Conservation (phyloP, 2,888 invertebrate species). For the Malthinus flaveolus region DNA sequence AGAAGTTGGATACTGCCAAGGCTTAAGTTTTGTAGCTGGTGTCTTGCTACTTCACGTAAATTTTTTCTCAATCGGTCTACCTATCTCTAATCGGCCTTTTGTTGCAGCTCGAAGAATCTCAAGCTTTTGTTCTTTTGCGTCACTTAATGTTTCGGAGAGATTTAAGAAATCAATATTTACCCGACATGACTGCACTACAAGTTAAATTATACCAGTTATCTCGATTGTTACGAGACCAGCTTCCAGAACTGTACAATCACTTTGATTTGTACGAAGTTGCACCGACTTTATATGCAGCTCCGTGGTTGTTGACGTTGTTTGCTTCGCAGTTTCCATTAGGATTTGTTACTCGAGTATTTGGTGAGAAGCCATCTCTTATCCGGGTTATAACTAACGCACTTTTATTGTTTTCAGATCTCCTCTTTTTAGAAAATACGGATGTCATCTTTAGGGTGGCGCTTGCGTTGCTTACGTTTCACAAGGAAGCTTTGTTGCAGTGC, state of each 20-base stretch:
- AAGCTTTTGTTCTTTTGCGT: conserved; percentile 83
- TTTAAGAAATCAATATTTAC: conserved; percentile 85
- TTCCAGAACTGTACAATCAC: conserved; percentile 85
- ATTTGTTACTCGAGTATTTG: conserved; percentile 92
- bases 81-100: background rate
- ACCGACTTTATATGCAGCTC: conserved; percentile 93
- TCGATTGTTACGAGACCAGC: conserved; percentile 83
- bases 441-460: conserved; percentile 89
- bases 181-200: conserved; percentile 94
- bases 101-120: conserved; percentile 87
- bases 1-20: conserved; percentile 96
- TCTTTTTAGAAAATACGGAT: conserved; percentile 88
- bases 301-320: conserved; percentile 95
- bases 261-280: conserved; percentile 87
- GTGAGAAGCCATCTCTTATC: conserved; percentile 61
- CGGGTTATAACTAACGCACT: too few relatives aligned
- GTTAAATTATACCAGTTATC: conserved; percentile 89
- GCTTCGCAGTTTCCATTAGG: conserved; percentile 96
- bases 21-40: conserved; percentile 94
- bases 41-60: conserved; percentile 90
- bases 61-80: conserved; percentile 31
- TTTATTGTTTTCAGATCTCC: conserved; percentile 77
- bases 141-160: conserved; percentile 92
- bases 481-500: conserved; percentile 79
- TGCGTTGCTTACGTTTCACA: conserved; percentile 81